These are phyloP conservation scores for Agonopterix alstromeriana DNA, from an alignment of 2,888 invertebrate species.

Conservation along the genomic window DNA sequence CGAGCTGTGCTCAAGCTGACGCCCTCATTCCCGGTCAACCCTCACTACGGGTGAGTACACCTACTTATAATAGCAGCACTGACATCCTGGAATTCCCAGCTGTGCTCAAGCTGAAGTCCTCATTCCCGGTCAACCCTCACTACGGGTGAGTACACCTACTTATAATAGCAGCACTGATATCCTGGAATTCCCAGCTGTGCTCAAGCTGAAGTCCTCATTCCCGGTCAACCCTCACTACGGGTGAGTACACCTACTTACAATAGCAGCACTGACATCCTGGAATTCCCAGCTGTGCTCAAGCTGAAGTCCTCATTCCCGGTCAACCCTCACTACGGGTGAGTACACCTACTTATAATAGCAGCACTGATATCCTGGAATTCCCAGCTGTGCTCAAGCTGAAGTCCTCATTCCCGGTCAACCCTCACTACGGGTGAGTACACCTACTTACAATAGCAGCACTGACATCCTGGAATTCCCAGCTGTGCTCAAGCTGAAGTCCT, in stretches of 20 bases:
- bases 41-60: slow-evolving; percentile 82
- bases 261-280: slow-evolving; percentile 78
- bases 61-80: slow-evolving; percentile 67
- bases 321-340: no score
- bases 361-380: no score
- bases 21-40: slow-evolving; percentile 85
- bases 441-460: no score
- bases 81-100: slow-evolving; percentile 85
- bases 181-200: slow-evolving; percentile 85
- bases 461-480: no score
- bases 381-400: no score
- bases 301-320: no score
- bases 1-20: slow-evolving; percentile 88
- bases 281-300: no score
- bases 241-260: slow-evolving; percentile 75
- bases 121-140: slow-evolving; percentile 84
- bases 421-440: no score
- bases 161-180: slow-evolving; percentile 78
- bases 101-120: slow-evolving; percentile 87
- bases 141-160: slow-evolving; percentile 79
- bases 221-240: slow-evolving; percentile 84
- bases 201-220: slow-evolving; percentile 86
- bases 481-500: no score
- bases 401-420: no score
- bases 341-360: no score